Evolutionary conservation across 2,888 invertebrate species (phyloP).

Genomic region (Ichneumoninae sp.): DNA sequence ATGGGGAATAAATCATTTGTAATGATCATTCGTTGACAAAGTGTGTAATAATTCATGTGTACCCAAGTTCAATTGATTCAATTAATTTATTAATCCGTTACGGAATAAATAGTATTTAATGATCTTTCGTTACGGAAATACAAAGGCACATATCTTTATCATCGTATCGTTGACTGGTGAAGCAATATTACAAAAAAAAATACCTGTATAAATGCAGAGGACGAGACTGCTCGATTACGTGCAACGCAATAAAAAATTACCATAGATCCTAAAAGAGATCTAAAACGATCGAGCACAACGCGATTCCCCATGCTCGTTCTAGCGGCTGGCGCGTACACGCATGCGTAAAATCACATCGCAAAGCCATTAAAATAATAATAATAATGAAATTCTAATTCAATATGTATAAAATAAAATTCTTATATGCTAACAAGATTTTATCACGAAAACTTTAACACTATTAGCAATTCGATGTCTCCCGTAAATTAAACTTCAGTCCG

Average conservation of each 20-base stretch:
- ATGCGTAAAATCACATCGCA: neutral
- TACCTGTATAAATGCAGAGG: constrained; percentile 2
- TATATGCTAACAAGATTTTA: constrained; percentile 21
- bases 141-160: constrained; percentile 26
- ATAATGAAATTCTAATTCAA: neutral
- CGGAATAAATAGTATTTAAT: constrained; percentile 46
- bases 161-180: neutral
- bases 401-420: neutral
- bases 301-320: neutral
- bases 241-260: constrained; percentile 7
- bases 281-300: constrained; percentile 6
- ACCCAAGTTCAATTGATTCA: neutral
- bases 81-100: constrained; percentile 16
- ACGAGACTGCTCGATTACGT: neutral
- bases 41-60: neutral
- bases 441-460: constrained; percentile 41
- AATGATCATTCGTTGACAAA: neutral
- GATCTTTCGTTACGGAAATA: constrained; percentile 28
- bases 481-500: constrained; percentile 29
- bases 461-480: constrained; percentile 4
- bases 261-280: constrained; percentile 23
- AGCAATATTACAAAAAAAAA: neutral
- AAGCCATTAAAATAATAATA: neutral
- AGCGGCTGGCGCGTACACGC: neutral
- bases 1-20: constrained; percentile 30